Percentiles rank a stretch among this genome's conserved stretches.
Conservation (phyloP, 2,888 invertebrate species). For the Cabera pusaria region DNA sequence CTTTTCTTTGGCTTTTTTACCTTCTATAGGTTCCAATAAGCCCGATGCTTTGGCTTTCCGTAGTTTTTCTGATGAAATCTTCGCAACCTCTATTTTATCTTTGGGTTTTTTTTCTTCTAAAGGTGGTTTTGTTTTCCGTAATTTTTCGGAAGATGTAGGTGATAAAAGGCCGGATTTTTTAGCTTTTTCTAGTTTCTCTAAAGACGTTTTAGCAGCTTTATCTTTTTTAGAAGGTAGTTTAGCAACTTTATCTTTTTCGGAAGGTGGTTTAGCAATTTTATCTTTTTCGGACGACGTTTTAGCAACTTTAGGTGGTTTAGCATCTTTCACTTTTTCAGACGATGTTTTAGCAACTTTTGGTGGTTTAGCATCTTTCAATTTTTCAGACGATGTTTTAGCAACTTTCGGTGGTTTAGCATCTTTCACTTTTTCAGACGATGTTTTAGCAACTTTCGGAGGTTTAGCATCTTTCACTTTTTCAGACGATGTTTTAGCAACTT, state of each 20-base stretch:
- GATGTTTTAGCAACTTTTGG: too few species aligned
- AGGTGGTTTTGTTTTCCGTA: too few species aligned
- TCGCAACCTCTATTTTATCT: slow-evolving; percentile 19
- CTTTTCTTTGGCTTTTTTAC: slow-evolving; percentile 37
- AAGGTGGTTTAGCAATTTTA: too few species aligned
- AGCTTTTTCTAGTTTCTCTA: too few species aligned
- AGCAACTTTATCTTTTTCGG: too few species aligned
- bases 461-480: slow-evolving; percentile 30
- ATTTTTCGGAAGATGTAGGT: too few species aligned
- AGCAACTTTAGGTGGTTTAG: too few species aligned
- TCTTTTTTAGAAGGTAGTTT: too few species aligned
- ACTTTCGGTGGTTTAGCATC: slow-evolving; percentile 11
- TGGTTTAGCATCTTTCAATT: neutral
- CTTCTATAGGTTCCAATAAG: slow-evolving; percentile 35
- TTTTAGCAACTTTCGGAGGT: slow-evolving; percentile 37
- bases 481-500: slow-evolving; percentile 32
- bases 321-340: neutral
- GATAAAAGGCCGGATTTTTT: slow-evolving; percentile 15
- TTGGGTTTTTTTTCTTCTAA: slow-evolving; percentile 33
- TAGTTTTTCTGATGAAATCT: too few species aligned
- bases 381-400: too few species aligned
- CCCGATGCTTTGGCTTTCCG: slow-evolving; percentile 27
- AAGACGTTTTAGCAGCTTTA: too few species aligned
- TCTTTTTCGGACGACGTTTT: too few species aligned
- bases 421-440: slow-evolving; percentile 37